These are phyloP conservation scores for Gastrophysa polygoni DNA, from an alignment of 2,888 invertebrate species.

Conservation along the genomic window DNA sequence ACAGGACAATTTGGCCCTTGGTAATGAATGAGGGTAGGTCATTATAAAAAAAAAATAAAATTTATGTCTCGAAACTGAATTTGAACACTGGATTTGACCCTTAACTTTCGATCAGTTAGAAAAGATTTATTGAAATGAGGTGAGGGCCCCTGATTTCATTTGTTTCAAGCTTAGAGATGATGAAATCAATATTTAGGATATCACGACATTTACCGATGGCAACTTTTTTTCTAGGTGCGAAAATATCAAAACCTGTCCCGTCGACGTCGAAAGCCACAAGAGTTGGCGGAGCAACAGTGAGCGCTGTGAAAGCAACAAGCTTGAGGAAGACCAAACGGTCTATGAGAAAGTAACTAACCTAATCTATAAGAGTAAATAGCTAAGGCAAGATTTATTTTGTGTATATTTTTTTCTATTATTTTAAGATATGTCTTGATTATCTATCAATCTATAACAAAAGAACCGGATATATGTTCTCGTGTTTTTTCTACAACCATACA, in stretches of 20 bases:
- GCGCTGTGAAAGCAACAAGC: constrained; percentile 17
- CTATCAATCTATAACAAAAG: constrained; percentile 25
- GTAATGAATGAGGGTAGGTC: too few species aligned
- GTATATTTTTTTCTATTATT: constrained; percentile 43
- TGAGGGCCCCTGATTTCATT: too few species aligned
- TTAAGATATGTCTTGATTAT: constrained; percentile 26
- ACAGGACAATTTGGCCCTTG: too few species aligned
- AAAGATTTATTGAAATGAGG: too few species aligned
- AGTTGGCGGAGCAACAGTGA: constrained; percentile 17
- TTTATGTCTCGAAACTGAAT: too few species aligned
- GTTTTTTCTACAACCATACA: too few species aligned
- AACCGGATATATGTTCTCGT: constrained; percentile 30
- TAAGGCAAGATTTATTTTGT: constrained; percentile 36
- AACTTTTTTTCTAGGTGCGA: constrained; percentile 25
- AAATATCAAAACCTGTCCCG: constrained; percentile 27
- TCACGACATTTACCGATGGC: too few species aligned
- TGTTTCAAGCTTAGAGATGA: too few species aligned
- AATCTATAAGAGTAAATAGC: constrained; percentile 21
- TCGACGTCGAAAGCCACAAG: constrained; percentile 35
- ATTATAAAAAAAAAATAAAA: too few species aligned
- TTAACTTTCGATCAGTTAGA: too few species aligned
- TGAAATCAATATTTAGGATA: too few species aligned
- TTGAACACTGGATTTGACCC: too few species aligned
- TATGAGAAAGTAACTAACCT: constrained; percentile 38
- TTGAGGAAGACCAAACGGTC: constrained; percentile 38